Base-by-base conservation (phyloP, 2,113 vertebrate genomes). In the Anolis sagrei region DNA sequence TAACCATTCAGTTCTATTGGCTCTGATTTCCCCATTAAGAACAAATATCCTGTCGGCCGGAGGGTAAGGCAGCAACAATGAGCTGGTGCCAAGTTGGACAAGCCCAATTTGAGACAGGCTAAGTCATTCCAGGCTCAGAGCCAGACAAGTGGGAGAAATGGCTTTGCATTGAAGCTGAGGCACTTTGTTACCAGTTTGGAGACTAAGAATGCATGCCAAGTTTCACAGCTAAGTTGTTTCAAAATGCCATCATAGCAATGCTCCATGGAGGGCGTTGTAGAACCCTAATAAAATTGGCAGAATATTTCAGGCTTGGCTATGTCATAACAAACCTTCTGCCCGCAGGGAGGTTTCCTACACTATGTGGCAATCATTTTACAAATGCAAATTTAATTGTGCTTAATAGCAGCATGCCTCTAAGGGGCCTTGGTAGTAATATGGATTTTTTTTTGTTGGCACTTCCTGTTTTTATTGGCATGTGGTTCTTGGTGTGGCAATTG, bases 91-190 rank as follows among this genome's bases (percentile, higher is more conserved):
- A 94, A 92, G 81, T 76, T 86, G 89, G 91, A 86, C 85, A 85
- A 89, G 39, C 87, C 88, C 83, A 54, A 25, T 0, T 89, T 89
- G 91, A 95, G 90, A 86, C 85, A 88, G 87, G 86, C 48, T 48
- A 84, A 76, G 49, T 89, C 90, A 76, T 90, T 93, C 82, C 89
- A 93, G 94, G 94, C 93, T 82, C 80, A 5, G 36, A 85, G 95
- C 94, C 94, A 95, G 82, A 13, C 85, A 88, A 82, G 21, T 0
- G 34, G 44, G 83, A 85, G 48, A 75, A 29, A 23, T 2, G 75
- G 69, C 89, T 93, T 93, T 93, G 84, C 49, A 82, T 75, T 76
- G 0, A 1, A 82, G 36, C 29, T 85, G 90, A 88, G 0, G 2
- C 68, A 86, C 69, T 81, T 85, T 8, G 58, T 89, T 89, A 86